phyloP scores from a whole-genome alignment of 2,888 invertebrate species.

The Metacarcinus magister region DNA sequence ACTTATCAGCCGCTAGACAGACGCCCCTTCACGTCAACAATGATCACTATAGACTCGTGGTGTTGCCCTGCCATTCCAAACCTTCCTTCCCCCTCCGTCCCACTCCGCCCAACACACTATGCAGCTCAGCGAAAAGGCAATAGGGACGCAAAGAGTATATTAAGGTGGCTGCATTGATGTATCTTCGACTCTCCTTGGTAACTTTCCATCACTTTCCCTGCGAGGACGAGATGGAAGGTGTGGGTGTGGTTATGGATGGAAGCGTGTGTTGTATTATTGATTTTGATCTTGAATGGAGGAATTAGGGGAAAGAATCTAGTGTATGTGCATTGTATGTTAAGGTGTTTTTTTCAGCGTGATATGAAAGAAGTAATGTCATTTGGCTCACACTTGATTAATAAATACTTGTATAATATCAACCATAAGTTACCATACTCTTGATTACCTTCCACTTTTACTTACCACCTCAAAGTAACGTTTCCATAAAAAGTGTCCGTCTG shows the following conservation, averaged over 20 bases:
- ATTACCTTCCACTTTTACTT: neutral
- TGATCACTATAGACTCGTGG: neutral
- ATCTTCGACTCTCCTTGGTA: neutral
- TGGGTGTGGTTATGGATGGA: neutral
- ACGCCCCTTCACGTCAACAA: conserved; percentile 27
- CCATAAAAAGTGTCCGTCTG: neutral
- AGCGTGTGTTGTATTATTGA: neutral
- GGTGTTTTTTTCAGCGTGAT: too few relatives aligned
- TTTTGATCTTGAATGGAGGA: neutral
- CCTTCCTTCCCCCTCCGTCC: neutral
- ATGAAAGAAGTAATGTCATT: neutral
- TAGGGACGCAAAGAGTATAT: neutral
- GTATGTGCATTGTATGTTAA: too few relatives aligned
- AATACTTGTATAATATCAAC: neutral
- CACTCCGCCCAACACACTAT: neutral
- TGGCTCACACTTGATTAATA: neutral
- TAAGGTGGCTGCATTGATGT: neutral
- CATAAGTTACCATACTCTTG: neutral
- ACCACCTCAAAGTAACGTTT: neutral
- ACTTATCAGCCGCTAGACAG: neutral
- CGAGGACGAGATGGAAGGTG: neutral
- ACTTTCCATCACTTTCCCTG: neutral
- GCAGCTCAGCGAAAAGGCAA: neutral
- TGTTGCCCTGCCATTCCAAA: neutral
- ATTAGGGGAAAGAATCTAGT: neutral